phyloP scores from a whole-genome alignment of 2,113 vertebrate genomes.

The Perca schrenkii region DNA sequence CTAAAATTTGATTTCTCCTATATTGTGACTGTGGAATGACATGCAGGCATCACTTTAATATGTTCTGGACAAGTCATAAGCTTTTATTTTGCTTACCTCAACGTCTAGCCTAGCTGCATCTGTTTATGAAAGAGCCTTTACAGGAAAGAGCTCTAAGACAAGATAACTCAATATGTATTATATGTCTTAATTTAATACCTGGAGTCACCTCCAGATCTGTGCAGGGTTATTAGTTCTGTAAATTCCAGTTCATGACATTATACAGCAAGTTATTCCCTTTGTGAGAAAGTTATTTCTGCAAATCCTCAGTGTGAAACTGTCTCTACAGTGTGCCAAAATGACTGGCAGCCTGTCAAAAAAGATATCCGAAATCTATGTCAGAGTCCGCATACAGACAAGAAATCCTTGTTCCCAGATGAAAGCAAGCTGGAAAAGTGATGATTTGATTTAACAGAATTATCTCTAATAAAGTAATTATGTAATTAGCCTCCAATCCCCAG shows the following conservation, averaged over 20 bases:
- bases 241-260: neutral
- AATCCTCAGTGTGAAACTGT: neutral
- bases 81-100: neutral
- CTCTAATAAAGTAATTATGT: conserved; percentile 77
- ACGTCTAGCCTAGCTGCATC: neutral
- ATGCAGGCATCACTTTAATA: neutral
- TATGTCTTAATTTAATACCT: neutral
- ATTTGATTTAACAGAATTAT: conserved; percentile 72
- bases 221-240: neutral
- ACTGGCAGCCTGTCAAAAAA: conserved; percentile 45
- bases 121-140: neutral
- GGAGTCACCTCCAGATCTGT: neutral
- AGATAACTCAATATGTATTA: neutral
- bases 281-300: conserved; percentile 9
- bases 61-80: neutral
- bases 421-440: conserved; percentile 47
- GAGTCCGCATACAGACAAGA: conserved; percentile 56
- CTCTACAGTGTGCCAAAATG: neutral
- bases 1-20: neutral
- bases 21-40: no score
- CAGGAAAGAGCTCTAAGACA: neutral
- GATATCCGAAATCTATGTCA: conserved; percentile 30
- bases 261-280: neutral
- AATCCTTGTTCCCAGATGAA: conserved; percentile 75
- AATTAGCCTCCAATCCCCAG: conserved; percentile 53